phyloP scores from a whole-genome alignment of 2,888 invertebrate genomes.

The Drosophila emarginata region DNA sequence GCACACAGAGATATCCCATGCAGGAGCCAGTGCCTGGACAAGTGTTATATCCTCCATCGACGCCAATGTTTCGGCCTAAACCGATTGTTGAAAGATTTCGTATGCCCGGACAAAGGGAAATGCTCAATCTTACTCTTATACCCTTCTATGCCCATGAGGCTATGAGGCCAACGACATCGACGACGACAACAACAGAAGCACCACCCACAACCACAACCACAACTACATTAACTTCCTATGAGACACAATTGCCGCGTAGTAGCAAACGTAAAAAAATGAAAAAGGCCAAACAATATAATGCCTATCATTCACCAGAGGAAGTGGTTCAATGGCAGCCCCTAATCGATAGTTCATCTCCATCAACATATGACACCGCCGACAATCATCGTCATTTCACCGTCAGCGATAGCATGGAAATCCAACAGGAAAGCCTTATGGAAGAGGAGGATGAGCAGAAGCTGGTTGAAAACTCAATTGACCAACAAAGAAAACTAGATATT shows the following conservation, averaged over 20 bases:
- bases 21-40: conserved; percentile 81
- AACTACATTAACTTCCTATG: conserved; percentile 35
- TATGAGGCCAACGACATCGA: conserved; percentile 43
- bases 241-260: conserved; percentile 48
- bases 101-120: conserved; percentile 43
- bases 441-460: neutral
- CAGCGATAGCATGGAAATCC: neutral
- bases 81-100: conserved; percentile 72
- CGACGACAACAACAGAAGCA: neutral
- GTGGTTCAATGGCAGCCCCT: conserved; percentile 62
- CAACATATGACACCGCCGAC: conserved; percentile 33
- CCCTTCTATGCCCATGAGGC: conserved; percentile 81
- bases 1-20: conserved; percentile 78
- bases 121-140: conserved; percentile 75
- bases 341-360: no score
- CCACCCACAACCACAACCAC: conserved; percentile 35
- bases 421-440: neutral
- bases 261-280: conserved; percentile 47
- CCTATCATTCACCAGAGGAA: conserved; percentile 68
- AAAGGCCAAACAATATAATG: conserved; percentile 66
- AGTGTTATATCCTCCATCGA: conserved; percentile 78
- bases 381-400: conserved; percentile 60
- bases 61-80: conserved; percentile 76
- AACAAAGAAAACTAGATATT: neutral
- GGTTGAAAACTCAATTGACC: neutral